phyloP scores from a whole-genome alignment of 53 echinoderm and acorn worm species.

The Arbacia lixula region DNA sequence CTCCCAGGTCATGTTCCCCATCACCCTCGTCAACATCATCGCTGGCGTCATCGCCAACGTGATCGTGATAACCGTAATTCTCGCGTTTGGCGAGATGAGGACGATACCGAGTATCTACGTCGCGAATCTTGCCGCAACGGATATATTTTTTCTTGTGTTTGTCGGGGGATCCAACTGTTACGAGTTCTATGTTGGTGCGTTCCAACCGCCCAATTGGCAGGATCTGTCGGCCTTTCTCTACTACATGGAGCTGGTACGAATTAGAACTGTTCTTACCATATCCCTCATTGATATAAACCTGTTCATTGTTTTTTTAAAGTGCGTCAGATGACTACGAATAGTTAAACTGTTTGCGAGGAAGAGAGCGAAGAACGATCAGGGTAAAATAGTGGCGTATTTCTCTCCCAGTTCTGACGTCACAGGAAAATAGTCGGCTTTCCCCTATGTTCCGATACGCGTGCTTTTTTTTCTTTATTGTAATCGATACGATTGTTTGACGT shows the following conservation, averaged over 20 bases:
- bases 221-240: not conserved
- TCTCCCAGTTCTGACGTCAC: too few relatives aligned
- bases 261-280: not conserved
- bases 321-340: too few relatives aligned
- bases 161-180: constrained; percentile 19
- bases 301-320: too few relatives aligned
- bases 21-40: constrained; percentile 27
- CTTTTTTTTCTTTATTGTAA: too few relatives aligned
- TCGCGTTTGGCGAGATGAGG: constrained; percentile 30
- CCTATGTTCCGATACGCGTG: too few relatives aligned
- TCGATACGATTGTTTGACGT: too few relatives aligned
- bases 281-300: not conserved
- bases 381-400: too few relatives aligned
- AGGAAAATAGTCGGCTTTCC: too few relatives aligned
- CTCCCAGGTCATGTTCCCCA: constrained; percentile 3
- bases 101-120: constrained; percentile 25
- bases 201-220: not conserved
- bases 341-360: too few relatives aligned
- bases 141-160: constrained; percentile 2
- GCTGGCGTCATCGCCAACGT: constrained; percentile 30
- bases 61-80: constrained; percentile 23
- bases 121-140: constrained; percentile 14
- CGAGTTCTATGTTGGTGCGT: constrained; percentile 29
- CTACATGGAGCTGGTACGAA: constrained; percentile 41
- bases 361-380: too few relatives aligned